Base-by-base conservation (phyloP, 2,888 invertebrate genomes). In the Lissonota sp. region DNA sequence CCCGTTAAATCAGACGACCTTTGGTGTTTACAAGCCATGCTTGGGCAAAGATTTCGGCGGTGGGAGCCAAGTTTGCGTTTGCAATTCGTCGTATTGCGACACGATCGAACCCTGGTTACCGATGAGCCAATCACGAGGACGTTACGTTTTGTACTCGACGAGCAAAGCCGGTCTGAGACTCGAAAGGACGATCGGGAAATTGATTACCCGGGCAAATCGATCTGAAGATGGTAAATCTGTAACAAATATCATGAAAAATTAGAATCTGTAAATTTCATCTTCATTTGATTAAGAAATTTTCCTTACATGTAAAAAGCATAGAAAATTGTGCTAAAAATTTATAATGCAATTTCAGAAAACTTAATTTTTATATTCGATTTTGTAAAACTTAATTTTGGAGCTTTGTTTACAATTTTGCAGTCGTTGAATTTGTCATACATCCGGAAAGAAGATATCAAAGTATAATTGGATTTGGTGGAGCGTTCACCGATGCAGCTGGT, bases 31-130 rank as follows among this genome's bases (percentile, higher is more conserved):
- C 58, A 70, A 70, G 10, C 70, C 70, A 10, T 78, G 78, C 57
- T 73, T 78, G 73, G 72, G 58, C n/a, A 14, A 66, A 14, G 78
- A 78, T 78, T 78, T 64, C 51, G 66, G 26, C 10, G 58, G 66
- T 49, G 78, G 73, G n/a, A 73, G 66, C 51, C 73, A 73, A 51
- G 95, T 96, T 0, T 96, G 96, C 88, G 95, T 96, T 0, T 96
- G 96, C 86, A 94, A 95, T 86, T 92, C 94, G 0, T 93, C 93
- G 0, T 94, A 95, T 88, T 96, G 96, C 87, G 96, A 96, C 89
- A 95, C 94, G 16, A 92, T 95, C 70, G 94, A 94, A 0, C 92
- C 94, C 63, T 78, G 64, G 72, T 42, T 66, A 14, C 66, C 60
- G 8, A 66, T 78, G 57, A 79, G 60, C 73, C 64, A 79, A 49